Conservation (phyloP, 2,797 vertebrate genomes). For the Aphelocoma californica region DNA sequence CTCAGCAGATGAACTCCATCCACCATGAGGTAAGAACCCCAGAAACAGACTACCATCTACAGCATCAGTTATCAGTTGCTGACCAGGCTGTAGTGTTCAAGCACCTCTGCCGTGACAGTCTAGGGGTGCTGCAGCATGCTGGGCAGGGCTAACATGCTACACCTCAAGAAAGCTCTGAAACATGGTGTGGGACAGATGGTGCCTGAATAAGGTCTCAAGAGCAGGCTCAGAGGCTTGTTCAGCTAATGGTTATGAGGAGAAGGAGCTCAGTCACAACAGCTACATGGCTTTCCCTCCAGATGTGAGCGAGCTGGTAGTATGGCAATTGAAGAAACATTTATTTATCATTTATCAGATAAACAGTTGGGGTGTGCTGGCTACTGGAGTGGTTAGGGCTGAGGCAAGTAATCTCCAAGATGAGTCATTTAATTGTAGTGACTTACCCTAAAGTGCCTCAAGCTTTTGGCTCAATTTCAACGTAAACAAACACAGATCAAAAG, state of each 20-base stretch:
- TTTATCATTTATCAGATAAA: not conserved
- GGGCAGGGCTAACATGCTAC: not conserved
- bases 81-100: not conserved
- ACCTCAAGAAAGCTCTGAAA: not conserved
- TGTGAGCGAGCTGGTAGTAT: not conserved
- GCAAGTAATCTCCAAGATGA: not conserved
- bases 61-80: not conserved
- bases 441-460: not conserved
- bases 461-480: conserved; percentile 4
- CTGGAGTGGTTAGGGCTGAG: not conserved
- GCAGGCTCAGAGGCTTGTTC: not conserved
- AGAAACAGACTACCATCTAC: not conserved
- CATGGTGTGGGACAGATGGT: rapidly evolving
- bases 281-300: not conserved
- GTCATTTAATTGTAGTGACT: not conserved
- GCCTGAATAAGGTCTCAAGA: not conserved
- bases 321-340: not conserved
- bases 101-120: not conserved
- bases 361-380: not conserved
- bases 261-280: not conserved
- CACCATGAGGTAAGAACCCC: not conserved
- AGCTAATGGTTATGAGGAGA: not conserved
- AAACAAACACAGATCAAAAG: not conserved
- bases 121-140: not conserved
- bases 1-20: not conserved